Evolutionary conservation across 2,888 invertebrate species (phyloP).

Genomic region (Diplazon laetatorius): DNA sequence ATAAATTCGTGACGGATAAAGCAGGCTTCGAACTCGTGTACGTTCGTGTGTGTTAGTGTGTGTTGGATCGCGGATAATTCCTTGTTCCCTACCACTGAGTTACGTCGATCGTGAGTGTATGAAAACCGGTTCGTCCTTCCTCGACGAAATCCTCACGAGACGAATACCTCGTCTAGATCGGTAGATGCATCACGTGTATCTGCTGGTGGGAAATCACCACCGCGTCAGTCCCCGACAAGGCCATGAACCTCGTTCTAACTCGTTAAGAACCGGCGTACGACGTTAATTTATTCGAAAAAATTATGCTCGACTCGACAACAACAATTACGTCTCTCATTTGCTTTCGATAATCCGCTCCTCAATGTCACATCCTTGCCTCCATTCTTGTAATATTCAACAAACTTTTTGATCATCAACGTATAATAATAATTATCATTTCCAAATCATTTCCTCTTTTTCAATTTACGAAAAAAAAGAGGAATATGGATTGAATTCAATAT

Average conservation of each 20-base stretch:
- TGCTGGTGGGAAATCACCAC: neutral
- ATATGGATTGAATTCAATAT: no score
- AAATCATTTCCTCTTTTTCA: neutral
- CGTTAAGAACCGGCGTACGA: constrained; percentile 15
- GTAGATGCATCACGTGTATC: neutral
- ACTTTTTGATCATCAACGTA: neutral
- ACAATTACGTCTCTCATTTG: neutral
- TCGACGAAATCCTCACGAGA: constrained; percentile 17
- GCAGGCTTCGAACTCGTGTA: neutral
- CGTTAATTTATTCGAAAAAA: no score
- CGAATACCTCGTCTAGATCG: neutral
- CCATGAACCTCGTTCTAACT: constrained; percentile 5
- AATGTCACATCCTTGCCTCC: no score
- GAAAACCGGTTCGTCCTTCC: constrained; percentile 22
- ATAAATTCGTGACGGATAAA: neutral
- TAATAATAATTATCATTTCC: neutral
- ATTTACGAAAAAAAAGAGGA: no score
- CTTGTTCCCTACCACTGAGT: constrained; percentile 4
- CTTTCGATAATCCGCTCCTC: no score
- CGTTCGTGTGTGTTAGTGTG: no score
- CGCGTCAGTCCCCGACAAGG: constrained; percentile 8
- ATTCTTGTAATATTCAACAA: neutral
- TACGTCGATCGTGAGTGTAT: neutral
- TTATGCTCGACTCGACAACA: no score
- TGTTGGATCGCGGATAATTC: neutral